phyloP scores from a whole-genome alignment of 2,888 invertebrate species.

The Orchesellides sinensis region DNA sequence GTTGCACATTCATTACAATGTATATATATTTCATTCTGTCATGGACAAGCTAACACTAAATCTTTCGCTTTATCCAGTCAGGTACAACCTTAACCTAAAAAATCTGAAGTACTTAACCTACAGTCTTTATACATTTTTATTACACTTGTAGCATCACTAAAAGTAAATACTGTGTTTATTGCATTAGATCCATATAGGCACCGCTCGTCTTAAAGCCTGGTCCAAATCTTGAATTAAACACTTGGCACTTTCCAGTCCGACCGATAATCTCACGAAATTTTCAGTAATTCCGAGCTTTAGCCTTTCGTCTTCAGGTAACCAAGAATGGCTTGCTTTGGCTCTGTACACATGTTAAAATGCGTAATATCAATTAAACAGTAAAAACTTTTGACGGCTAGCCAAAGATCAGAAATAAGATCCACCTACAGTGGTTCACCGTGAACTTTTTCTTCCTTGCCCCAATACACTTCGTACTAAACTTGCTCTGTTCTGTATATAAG shows the following conservation, averaged over 20 bases:
- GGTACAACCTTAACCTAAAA: neutral
- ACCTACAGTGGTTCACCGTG: constrained; percentile 26
- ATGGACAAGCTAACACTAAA: neutral
- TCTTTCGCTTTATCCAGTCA: neutral
- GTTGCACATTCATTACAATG: constrained; percentile 21
- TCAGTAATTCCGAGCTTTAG: constrained; percentile 88
- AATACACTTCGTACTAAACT: neutral
- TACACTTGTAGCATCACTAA: too few species aligned
- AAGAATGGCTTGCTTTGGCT: constrained; percentile 83
- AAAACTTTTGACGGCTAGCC: constrained; percentile 7
- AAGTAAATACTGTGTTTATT: neutral
- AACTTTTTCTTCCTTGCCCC: neutral
- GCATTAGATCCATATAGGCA: constrained; percentile 57
- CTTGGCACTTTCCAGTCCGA: constrained; percentile 91
- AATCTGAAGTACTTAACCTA: neutral
- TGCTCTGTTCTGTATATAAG: too few species aligned
- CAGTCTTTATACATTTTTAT: too few species aligned
- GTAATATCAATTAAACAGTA: neutral
- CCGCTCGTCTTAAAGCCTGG: constrained; percentile 83
- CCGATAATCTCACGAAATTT: constrained; percentile 89
- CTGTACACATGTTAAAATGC: constrained; percentile 25
- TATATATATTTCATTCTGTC: neutral
- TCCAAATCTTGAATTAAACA: constrained; percentile 91
- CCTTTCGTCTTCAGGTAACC: constrained; percentile 87
- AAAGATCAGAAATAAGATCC: constrained; percentile 19